phyloP scores from a whole-genome alignment of 2,888 invertebrate genomes.

The Fabriciana adippe region DNA sequence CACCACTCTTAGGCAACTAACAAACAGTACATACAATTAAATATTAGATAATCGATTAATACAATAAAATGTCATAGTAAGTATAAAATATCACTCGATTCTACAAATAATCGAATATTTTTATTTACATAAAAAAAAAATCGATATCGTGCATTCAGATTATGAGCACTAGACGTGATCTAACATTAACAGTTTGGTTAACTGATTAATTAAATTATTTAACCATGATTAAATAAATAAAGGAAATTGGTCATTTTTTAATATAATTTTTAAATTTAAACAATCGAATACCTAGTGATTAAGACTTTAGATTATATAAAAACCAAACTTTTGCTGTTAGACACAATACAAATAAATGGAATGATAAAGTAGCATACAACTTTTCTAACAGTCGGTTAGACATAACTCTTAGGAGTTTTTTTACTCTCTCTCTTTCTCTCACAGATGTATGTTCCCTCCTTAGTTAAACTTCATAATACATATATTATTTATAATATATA shows the following conservation, averaged over 20 bases:
- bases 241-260: too few species aligned
- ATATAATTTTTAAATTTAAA: too few species aligned
- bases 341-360: too few species aligned
- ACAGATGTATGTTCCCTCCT: background rate
- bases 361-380: too few species aligned
- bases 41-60: slow-evolving; percentile 11
- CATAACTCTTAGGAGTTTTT: too few species aligned
- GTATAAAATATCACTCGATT: slow-evolving; percentile 33
- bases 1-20: slow-evolving; percentile 21
- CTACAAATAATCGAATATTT: slow-evolving; percentile 5
- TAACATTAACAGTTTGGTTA: background rate
- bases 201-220: too few species aligned
- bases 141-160: background rate
- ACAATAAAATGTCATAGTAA: slow-evolving; percentile 34
- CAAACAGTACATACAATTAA: slow-evolving; percentile 11
- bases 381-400: too few species aligned
- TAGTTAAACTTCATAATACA: background rate
- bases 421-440: background rate
- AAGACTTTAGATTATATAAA: too few species aligned
- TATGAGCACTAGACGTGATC: background rate
- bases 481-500: slow-evolving; percentile 1
- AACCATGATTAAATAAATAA: too few species aligned
- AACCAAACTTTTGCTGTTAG: too few species aligned
- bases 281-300: too few species aligned
- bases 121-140: slow-evolving; percentile 8